Conservation (phyloP, 2,113 vertebrate genomes). For the Herpailurus yagouaroundi region DNA sequence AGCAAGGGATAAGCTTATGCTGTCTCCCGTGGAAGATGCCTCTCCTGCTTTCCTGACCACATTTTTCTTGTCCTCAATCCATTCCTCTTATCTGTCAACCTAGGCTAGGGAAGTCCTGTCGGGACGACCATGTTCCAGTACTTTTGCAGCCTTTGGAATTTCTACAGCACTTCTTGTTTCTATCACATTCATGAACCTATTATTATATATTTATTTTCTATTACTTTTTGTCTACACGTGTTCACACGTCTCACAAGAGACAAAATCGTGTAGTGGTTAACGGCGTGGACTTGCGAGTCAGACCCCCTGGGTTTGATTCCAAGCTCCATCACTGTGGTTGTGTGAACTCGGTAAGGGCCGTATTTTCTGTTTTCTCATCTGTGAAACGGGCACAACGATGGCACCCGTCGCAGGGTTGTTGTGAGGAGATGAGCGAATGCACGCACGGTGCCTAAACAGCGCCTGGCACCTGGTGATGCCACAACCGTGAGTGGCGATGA, state of each 20-base stretch:
- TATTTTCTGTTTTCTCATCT: background rate
- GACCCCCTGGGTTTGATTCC: too few relatives aligned
- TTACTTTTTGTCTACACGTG: too few relatives aligned
- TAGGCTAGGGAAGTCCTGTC: background rate
- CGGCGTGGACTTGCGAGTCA: background rate
- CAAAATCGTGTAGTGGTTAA: background rate
- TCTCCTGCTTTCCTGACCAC: background rate
- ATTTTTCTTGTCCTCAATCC: background rate
- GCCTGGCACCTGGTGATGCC: fast-evolving
- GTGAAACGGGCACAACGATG: background rate
- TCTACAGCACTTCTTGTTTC: background rate
- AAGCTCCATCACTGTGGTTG: background rate
- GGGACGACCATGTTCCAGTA: background rate
- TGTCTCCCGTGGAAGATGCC: background rate
- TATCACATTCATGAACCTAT: background rate
- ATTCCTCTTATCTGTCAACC: background rate
- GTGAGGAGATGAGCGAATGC: background rate
- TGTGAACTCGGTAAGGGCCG: fast-evolving
- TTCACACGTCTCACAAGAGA: background rate
- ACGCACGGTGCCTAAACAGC: fast-evolving
- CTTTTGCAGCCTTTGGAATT: background rate
- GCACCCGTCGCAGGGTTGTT: background rate
- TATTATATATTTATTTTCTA: background rate
- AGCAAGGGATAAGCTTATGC: background rate
- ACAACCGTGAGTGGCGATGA: fast-evolving